Evolutionary conservation across 2,888 invertebrate genomes (phyloP), one percentile per base, ranked within the genome.

Genomic region (Clunio marinus): DNA sequence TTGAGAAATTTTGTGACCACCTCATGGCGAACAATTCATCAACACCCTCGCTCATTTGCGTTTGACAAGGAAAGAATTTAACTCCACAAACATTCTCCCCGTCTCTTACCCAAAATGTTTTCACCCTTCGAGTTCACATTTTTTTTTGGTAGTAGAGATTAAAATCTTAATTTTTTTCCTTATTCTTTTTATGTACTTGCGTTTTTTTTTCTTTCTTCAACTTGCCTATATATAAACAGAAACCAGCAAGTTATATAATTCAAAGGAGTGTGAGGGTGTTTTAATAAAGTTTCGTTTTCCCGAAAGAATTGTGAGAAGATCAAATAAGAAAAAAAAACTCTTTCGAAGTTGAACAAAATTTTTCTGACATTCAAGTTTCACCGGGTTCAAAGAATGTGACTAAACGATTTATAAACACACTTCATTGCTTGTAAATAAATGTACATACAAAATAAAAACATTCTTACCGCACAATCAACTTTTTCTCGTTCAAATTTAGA

Each of bases 121-220:
- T 63, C 63, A 63, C 63, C 63, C 63, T 63, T 63, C 63, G 63
- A 41, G 24, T 25, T 51, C 51, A 22, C 51, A 22, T 51, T 51
- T 51, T 51, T 51, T 22, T 45, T 63, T 25, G 37, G 20, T 37
- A 22, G 4, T 13, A 10, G 15, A 45, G 63, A 63, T 46, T 46
- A 63, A 63, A 63, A 46, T 46, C 46, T 63, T 46, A 63, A 63
- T 46, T 63, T 46, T 59, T 28, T 57, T 57, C 57, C 27, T 57
- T 51, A 51, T 51, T 51, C 51, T 51, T 22, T 51, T 51, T 51
- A 51, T 51, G 51, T 51, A 51, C 51, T 51, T 32, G 3, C 20
- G 2, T 2, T 22, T 13, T 51, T 51, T 51, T 51, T 51, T 17
- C 51, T 22, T 32, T 32, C 7, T 10, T 51, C 51, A 22, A 27